Conservation (phyloP, 2,888 invertebrate genomes). For the Automeris io region DNA sequence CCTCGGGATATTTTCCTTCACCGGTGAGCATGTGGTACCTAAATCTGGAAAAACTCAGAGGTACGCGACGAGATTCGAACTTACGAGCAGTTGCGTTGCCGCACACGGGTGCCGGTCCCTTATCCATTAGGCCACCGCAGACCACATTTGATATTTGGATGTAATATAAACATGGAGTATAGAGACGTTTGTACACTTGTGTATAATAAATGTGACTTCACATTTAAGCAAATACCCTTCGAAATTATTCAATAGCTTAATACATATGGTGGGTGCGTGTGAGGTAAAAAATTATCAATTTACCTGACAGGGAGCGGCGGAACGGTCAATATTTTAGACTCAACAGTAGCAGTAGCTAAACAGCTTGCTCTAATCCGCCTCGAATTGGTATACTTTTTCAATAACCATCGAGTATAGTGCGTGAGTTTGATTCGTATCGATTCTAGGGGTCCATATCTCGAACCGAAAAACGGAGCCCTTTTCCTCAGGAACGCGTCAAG, state of each 20-base stretch:
- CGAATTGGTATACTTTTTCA: constrained; percentile 65
- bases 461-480: no score
- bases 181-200: neutral
- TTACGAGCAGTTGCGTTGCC: no score
- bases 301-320: constrained; percentile 11
- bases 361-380: constrained; percentile 60
- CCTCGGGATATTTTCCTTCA: no score
- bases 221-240: constrained; percentile 1
- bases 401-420: constrained; percentile 43
- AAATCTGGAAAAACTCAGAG: no score
- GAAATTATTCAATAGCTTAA: constrained; percentile 26
- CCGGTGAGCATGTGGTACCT: no score
- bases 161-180: no score
- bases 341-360: constrained; percentile 64
- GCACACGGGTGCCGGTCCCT: no score
- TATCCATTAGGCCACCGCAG: no score
- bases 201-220: neutral
- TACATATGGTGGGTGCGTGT: constrained; percentile 24
- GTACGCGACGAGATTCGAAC: no score
- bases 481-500: no score
- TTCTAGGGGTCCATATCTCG: no score
- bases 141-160: no score
- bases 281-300: constrained; percentile 29
- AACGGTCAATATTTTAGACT: constrained; percentile 64
- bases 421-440: constrained; percentile 9